A percentile compares a stretch with the other conserved stretches of the same genome.
phyloP scores from a whole-genome alignment of 2,113 vertebrate species.

The Bothrops jararaca region DNA sequence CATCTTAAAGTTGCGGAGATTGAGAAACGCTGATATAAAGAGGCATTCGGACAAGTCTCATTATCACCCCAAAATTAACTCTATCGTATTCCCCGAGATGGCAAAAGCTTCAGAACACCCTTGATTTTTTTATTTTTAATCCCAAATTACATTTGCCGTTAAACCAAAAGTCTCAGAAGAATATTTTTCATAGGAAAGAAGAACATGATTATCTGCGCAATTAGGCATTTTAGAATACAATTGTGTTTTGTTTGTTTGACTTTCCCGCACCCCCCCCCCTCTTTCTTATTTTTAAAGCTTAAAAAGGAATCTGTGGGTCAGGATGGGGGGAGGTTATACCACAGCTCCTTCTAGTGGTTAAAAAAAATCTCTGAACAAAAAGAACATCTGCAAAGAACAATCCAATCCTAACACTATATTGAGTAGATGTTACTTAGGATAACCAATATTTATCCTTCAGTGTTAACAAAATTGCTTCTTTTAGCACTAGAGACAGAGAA shows the following conservation, averaged over 20 bases:
- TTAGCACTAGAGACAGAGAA: background rate
- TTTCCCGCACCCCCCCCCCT: background rate
- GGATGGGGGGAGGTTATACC: constrained; percentile 42
- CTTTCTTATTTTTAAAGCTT: background rate
- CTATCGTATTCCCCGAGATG: background rate
- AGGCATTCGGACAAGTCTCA: too few relatives aligned
- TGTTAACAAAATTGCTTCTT: background rate
- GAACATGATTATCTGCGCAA: constrained; percentile 11
- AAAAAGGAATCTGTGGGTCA: background rate
- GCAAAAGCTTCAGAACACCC: background rate
- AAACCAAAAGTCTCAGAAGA: background rate
- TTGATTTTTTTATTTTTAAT: background rate
- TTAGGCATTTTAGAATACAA: constrained; percentile 19
- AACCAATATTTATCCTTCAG: background rate
- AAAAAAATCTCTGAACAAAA: background rate
- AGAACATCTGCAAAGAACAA: background rate
- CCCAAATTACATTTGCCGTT: background rate
- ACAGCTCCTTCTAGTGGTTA: constrained; percentile 66
- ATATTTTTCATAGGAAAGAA: constrained; percentile 11
- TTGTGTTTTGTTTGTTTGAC: constrained; percentile 21
- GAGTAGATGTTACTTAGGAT: background rate
- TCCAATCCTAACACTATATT: background rate
- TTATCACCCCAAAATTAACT: background rate
- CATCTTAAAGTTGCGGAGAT: background rate
- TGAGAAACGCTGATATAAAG: background rate